Percentiles rank a stretch among this genome's conserved stretches.
Conservation (phyloP, 2,797 vertebrate species). For the Mormyrops boulengeri region DNA sequence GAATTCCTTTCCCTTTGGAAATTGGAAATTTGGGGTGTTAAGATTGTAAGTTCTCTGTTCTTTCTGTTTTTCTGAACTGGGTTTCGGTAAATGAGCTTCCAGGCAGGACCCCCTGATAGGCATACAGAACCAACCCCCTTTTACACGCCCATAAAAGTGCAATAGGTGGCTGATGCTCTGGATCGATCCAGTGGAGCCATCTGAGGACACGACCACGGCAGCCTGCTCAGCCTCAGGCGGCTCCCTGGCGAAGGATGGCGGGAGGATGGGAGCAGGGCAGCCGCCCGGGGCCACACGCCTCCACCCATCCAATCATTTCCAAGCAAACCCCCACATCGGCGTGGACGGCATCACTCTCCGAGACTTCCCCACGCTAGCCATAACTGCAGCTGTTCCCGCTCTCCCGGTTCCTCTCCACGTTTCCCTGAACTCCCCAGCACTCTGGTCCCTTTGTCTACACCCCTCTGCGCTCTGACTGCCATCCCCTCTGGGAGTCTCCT, state of each 20-base stretch:
- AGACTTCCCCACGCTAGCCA: neutral
- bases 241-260: neutral
- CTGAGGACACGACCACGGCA: neutral
- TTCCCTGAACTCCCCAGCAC: neutral
- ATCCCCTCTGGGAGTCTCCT: neutral
- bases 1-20: slow-evolving; percentile 6
- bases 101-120: neutral
- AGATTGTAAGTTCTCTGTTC: neutral
- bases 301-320: neutral
- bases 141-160: neutral
- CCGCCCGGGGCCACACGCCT: neutral
- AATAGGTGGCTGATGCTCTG: neutral
- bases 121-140: neutral
- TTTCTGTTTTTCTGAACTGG: neutral
- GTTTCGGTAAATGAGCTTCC: neutral
- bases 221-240: neutral
- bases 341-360: neutral
- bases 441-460: neutral
- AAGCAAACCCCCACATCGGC: neutral
- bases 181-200: neutral
- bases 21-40: neutral
- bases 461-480: neutral
- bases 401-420: neutral
- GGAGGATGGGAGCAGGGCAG: neutral
- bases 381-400: neutral